These are phyloP conservation scores for Sinocyclocheilus maitianheensis DNA, from an alignment of 2,113 vertebrate species.

Conservation along the genomic window DNA sequence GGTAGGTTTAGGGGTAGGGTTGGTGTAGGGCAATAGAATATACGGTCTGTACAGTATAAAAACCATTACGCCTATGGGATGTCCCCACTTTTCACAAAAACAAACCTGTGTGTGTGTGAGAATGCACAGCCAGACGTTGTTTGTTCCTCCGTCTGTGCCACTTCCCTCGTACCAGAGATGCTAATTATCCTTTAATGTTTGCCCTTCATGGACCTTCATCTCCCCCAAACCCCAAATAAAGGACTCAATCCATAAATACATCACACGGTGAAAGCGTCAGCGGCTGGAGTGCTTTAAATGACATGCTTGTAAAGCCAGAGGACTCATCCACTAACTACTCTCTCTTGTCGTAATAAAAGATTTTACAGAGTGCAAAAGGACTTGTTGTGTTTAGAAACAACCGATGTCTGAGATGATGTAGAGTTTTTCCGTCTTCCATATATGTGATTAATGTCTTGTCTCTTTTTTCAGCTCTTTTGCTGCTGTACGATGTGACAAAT, in stretches of 20 bases:
- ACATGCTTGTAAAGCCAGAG: not conserved
- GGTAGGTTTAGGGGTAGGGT: too few species aligned
- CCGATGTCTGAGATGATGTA: not conserved
- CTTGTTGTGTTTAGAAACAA: not conserved
- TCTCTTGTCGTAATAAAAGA: not conserved
- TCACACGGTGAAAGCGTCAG: not conserved
- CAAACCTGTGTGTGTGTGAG: too few species aligned
- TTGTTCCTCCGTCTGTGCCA: slow-evolving; percentile 2
- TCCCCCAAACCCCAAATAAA: slow-evolving; percentile 50
- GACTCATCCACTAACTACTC: not conserved
- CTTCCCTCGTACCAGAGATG: not conserved
- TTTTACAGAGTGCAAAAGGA: not conserved
- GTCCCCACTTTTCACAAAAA: too few species aligned
- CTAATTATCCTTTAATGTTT: slow-evolving; percentile 64
- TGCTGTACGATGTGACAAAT: slow-evolving; percentile 44
- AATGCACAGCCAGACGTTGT: not conserved
- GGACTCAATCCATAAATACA: slow-evolving; percentile 39
- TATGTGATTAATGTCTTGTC: not conserved
- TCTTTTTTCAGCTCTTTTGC: slow-evolving; percentile 33
- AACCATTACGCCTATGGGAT: too few species aligned
- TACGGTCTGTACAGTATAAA: too few species aligned
- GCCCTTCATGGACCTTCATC: slow-evolving; percentile 51
- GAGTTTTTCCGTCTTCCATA: not conserved
- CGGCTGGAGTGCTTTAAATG: not conserved
- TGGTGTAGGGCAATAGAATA: too few species aligned